A percentile compares a stretch with the other conserved stretches of the same genome.
These are phyloP conservation scores for Drosophila monieri DNA, from an alignment of 2,888 invertebrate species.

Conservation along the genomic window DNA sequence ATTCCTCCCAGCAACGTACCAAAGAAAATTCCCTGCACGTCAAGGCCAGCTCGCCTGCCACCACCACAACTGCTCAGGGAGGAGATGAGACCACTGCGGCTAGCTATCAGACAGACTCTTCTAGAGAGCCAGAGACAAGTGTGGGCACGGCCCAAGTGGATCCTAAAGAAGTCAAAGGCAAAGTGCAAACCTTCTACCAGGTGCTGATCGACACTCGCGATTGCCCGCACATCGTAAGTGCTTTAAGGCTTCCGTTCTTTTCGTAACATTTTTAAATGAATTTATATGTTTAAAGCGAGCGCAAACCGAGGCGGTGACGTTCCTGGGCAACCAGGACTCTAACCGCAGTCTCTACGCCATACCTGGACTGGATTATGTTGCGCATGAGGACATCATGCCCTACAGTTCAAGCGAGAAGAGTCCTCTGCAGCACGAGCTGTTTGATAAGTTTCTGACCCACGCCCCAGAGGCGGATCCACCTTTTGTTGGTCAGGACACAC, in stretches of 20 bases:
- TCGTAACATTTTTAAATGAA: neutral
- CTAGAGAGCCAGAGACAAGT: constrained; percentile 22
- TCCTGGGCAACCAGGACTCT: constrained; percentile 97
- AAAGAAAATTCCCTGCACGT: constrained; percentile 57
- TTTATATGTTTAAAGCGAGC: constrained; percentile 87
- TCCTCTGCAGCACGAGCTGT: constrained; percentile 97
- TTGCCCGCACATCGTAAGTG: constrained; percentile 92
- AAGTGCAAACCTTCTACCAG: constrained; percentile 98
- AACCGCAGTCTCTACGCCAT: constrained; percentile 97
- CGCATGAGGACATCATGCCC: constrained; percentile 98
- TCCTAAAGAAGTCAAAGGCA: constrained; percentile 93
- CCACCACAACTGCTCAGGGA: neutral
- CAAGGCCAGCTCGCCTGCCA: constrained; percentile 18
- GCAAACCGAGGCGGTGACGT: constrained; percentile 99
- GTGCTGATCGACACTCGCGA: constrained; percentile 98
- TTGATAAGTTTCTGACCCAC: constrained; percentile 96
- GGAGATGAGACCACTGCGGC: constrained; percentile 12
- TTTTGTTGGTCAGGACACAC: constrained; percentile 93
- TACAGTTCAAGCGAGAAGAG: constrained; percentile 93
- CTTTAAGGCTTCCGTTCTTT: neutral
- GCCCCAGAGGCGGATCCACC: constrained; percentile 92
- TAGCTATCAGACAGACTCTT: constrained; percentile 21
- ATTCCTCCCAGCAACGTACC: constrained; percentile 35
- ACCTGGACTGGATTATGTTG: constrained; percentile 98
- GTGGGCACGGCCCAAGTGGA: constrained; percentile 55